These are phyloP conservation scores for Cacoxenus indagator DNA, from an alignment of 2,888 invertebrate genomes.

Conservation along the genomic window DNA sequence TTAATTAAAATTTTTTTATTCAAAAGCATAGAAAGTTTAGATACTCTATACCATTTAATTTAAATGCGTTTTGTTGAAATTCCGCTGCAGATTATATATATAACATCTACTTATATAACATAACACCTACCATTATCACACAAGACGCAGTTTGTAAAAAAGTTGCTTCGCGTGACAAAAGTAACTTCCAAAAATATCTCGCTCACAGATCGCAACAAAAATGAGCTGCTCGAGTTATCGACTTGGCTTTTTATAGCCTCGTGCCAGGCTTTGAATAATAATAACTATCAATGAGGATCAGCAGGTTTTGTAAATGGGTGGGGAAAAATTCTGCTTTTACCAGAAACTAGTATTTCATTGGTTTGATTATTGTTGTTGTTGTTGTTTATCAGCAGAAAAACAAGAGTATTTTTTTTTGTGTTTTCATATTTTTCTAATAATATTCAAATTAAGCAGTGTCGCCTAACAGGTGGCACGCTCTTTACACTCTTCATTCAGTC, in stretches of 20 bases:
- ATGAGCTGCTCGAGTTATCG: constrained; percentile 36
- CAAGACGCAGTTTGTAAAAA: constrained; percentile 52
- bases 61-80: neutral
- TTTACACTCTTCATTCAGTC: constrained; percentile 31
- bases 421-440: constrained; percentile 8
- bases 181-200: constrained; percentile 13
- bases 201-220: constrained; percentile 40
- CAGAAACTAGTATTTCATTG: constrained; percentile 69
- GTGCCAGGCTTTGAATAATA: constrained; percentile 18
- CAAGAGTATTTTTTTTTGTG: constrained; percentile 37
- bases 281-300: constrained; percentile 23
- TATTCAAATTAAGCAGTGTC: constrained; percentile 9
- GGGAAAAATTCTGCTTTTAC: constrained; percentile 28
- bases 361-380: constrained; percentile 41
- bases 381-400: constrained; percentile 29
- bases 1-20: too few relatives aligned
- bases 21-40: too few relatives aligned
- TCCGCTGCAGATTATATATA: neutral
- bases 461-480: constrained; percentile 46
- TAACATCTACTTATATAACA: neutral
- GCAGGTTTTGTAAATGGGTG: constrained; percentile 33
- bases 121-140: constrained; percentile 62
- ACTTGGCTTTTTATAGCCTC: constrained; percentile 52
- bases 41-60: too few relatives aligned
- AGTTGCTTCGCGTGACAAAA: constrained; percentile 50